phyloP scores from a whole-genome alignment of 2,888 invertebrate species.

The Pollenia griseotomentosa region DNA sequence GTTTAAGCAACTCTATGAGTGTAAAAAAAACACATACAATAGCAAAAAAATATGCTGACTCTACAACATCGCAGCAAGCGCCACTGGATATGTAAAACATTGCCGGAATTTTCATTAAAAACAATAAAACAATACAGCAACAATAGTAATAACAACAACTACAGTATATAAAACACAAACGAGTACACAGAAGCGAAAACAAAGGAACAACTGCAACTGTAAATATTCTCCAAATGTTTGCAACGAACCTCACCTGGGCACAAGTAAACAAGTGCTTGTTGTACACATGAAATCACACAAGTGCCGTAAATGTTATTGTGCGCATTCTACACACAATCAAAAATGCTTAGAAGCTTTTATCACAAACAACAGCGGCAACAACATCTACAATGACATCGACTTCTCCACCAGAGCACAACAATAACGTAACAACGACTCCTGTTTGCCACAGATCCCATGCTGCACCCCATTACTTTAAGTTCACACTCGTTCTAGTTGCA shows the following conservation, averaged over 20 bases:
- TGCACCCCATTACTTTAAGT: neutral
- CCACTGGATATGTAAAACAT: conserved; percentile 66
- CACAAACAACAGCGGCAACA: conserved; percentile 21
- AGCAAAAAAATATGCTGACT: conserved; percentile 67
- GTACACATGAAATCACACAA: conserved; percentile 69
- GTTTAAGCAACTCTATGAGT: conserved; percentile 62
- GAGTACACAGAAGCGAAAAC: conserved; percentile 37
- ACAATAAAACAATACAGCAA: conserved; percentile 40
- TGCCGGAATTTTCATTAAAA: conserved; percentile 62
- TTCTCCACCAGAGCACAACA: neutral
- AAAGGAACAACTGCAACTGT: conserved; percentile 64
- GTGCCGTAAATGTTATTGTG: conserved; percentile 52
- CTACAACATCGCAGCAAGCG: conserved; percentile 48
- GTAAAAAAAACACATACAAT: conserved; percentile 43
- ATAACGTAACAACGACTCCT: too few species aligned
- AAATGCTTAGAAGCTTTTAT: conserved; percentile 56
- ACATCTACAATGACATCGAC: conserved; percentile 23
- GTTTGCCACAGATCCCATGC: too few species aligned
- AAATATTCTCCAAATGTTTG: conserved; percentile 65
- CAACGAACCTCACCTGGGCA: conserved; percentile 61
- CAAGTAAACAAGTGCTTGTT: conserved; percentile 66
- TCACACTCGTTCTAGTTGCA: neutral
- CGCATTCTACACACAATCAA: conserved; percentile 14
- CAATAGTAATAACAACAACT: conserved; percentile 5
- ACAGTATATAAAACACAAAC: neutral